phyloP scores from a whole-genome alignment of 2,888 invertebrate genomes.

The Amphipoea lucens region DNA sequence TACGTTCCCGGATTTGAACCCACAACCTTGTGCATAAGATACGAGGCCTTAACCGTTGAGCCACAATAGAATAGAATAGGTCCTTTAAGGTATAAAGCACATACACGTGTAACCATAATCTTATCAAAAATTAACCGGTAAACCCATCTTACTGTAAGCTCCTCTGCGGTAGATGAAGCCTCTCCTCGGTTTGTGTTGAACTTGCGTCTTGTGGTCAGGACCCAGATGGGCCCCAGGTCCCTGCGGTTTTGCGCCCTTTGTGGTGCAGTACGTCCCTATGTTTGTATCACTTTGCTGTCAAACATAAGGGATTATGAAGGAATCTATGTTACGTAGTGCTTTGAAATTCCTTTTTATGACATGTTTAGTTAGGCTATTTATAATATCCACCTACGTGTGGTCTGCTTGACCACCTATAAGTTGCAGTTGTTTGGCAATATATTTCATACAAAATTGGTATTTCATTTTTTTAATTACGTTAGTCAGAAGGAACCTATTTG shows the following conservation, averaged over 20 bases:
- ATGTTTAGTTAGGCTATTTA: background rate
- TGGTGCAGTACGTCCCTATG: background rate
- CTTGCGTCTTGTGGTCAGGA: conserved; percentile 54
- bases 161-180: conserved; percentile 31
- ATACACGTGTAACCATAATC: conserved; percentile 30
- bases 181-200: conserved; percentile 47
- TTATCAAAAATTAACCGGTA: conserved; percentile 46
- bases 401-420: background rate
- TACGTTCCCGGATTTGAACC: no score
- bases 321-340: conserved; percentile 12
- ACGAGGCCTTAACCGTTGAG: no score
- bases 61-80: no score
- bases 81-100: background rate
- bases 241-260: conserved; percentile 56
- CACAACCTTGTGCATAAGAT: no score
- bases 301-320: conserved; percentile 47
- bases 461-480: no score
- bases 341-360: conserved; percentile 30
- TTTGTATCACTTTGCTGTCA: conserved; percentile 52
- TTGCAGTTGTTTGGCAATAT: background rate
- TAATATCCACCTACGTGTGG: background rate
- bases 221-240: conserved; percentile 47
- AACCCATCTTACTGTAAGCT: conserved; percentile 38
- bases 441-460: no score
- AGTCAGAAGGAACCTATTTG: no score